Base-by-base conservation (phyloP, 2,113 vertebrate genomes). In the Oryzias javanicus region DNA sequence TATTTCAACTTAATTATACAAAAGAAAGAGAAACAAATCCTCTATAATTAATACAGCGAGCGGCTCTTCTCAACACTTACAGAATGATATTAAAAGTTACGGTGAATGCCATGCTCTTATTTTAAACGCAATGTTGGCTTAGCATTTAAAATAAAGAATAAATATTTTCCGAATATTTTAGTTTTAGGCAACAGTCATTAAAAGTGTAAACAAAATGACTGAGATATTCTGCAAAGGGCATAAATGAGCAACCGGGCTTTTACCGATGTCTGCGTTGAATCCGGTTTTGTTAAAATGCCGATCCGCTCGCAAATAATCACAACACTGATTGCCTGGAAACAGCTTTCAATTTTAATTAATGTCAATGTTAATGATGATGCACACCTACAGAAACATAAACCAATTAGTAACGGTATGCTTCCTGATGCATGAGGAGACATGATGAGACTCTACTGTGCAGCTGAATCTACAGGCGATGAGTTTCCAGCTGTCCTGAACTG, bases 281-380 rank as follows among this genome's bases (percentile, higher is more conserved):
- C 19, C 19, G 62, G 14, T 35, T 42, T 55, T 56, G 58, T 42
- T n/a, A 68, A 53, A 27, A 55, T 25, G 44, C 29, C 44, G 18
- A n/a, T n/a, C 42, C 14, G 18, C 14, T 60, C 13, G 24, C 62
- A 63, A 53, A 64, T 81, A 52, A 55, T 35, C 25, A 45, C 51
- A 66, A 64, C 17, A 45, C 52, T 53, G 59, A 72, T 66, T 77
- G 49, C 63, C 35, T 55, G 52, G 55, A 70, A 83, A 58, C n/a
- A 57, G 57, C 27, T 70, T 68, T 67, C 55, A 64, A 20, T 51
- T 77, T 70, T 67, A 79, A 76, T 78, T 72, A 74, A 72, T 69
- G 64, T 69, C 63, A 64, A 22, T 1, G 15, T 14, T 51, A 55
- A 59, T 64, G 50, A 51, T 24, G 16, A 22, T 14, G 17, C 29